phyloP scores from a whole-genome alignment of 2,113 vertebrate species.

The Trematomus loennbergii region DNA sequence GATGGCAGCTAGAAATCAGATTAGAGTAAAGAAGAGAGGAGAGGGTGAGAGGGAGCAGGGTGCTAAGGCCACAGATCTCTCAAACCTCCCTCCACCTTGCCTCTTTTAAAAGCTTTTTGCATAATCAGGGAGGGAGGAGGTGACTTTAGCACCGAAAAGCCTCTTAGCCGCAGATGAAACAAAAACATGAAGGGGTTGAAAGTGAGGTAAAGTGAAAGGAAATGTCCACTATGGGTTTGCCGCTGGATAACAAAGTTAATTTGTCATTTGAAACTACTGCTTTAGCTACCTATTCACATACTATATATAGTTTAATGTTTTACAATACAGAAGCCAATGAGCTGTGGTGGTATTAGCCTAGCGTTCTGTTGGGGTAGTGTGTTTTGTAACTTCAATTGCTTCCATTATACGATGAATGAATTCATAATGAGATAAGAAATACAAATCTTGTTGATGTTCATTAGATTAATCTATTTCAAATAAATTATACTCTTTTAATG shows the following conservation, averaged over 20 bases:
- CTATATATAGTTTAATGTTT: neutral
- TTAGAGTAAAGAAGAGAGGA: constrained; percentile 87
- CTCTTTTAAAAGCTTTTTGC: constrained; percentile 72
- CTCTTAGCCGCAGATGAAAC: constrained; percentile 60
- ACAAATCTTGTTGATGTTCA: no score
- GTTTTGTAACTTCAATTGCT: neutral
- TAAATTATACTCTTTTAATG: neutral
- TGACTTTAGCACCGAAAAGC: constrained; percentile 61
- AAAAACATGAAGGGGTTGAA: constrained; percentile 56
- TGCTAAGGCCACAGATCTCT: constrained; percentile 85
- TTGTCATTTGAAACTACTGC: constrained; percentile 14
- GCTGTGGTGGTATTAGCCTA: neutral
- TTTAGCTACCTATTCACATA: neutral
- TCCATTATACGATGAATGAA: neutral
- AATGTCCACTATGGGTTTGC: constrained; percentile 27
- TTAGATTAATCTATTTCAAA: neutral
- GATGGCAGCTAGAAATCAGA: constrained; percentile 93
- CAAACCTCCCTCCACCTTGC: constrained; percentile 76
- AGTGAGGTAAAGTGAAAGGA: constrained; percentile 39
- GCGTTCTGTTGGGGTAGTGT: neutral
- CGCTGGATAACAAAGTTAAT: constrained; percentile 20
- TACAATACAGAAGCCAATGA: neutral
- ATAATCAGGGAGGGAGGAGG: constrained; percentile 58
- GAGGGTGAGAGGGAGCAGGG: constrained; percentile 82
- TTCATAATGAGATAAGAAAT: neutral